Evolutionary conservation across 2,888 invertebrate genomes (phyloP), one percentile per base, ranked within the genome.

Genomic region (Mystacides longicornis): DNA sequence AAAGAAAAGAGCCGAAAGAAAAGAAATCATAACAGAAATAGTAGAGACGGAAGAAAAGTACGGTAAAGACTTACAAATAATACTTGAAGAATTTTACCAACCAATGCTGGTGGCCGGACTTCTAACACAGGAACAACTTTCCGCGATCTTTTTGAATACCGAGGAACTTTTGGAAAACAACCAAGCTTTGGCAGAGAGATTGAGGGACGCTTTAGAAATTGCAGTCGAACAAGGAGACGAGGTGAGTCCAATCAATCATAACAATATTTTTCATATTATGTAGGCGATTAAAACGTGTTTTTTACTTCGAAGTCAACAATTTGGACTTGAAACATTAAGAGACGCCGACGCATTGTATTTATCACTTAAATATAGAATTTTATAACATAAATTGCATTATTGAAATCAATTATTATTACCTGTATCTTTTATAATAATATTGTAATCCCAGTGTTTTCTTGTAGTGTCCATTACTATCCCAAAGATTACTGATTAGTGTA

Each of bases 11-110:
- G 83, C 89, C 7, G 95, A 96, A 69, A 81, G 95, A 54, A 93
- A 93, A 67, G 94, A 96, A 76, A 95, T 94, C 31, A 88, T 96
- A 51, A 89, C 89, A 2, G 96, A 96, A 77, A 93, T 96, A 59
- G 90, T 94, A 3, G 95, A 96, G 73, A 96, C 96, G 1, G 96
- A 96, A 73, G 87, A 93, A 67, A 96, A 94, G 67, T 96, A 96
- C 68, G 93, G 94, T 19, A 80, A 94, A 52, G 96, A 96, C 71
- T 76, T 96, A 64, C 87, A 89, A 68, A 94, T 96, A 55, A 89
- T 96, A 64, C 78, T 93, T 64, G 94, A 95, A 70, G 95, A 93
- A 71, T 93, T 93, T 69, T 90, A 91, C 69, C 86, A 89, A 66
- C 95, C 95, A 0, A 94, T 96, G 89, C 77, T 93, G 64, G 89